These are phyloP conservation scores for Gallirallus australis DNA, from an alignment of 2,797 vertebrate species.

Conservation along the genomic window DNA sequence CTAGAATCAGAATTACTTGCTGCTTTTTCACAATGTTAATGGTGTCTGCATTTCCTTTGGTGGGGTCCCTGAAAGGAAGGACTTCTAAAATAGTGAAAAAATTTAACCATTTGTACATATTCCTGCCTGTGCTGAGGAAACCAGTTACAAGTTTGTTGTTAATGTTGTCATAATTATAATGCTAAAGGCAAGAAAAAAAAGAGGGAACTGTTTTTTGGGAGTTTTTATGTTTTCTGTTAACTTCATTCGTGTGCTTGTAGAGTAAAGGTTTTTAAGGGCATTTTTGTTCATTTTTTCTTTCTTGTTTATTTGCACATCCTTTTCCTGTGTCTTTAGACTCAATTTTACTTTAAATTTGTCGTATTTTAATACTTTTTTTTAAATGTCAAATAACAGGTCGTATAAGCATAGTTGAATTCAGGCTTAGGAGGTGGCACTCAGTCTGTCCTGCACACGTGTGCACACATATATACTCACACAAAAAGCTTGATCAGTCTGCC, in stretches of 20 bases:
- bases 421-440: background rate
- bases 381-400: background rate
- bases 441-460: too few relatives aligned
- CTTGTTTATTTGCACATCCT: background rate
- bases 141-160: background rate
- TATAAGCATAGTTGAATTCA: background rate
- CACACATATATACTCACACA: too few relatives aligned
- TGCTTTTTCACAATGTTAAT: background rate
- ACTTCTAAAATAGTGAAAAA: background rate
- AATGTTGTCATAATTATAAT: background rate
- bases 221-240: background rate
- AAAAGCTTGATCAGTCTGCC: background rate
- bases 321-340: background rate
- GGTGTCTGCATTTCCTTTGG: background rate
- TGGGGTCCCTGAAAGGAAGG: background rate
- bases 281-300: background rate
- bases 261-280: background rate
- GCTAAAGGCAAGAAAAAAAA: background rate
- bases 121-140: background rate
- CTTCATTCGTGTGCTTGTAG: background rate
- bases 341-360: background rate
- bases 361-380: background rate
- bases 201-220: background rate
- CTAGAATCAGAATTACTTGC: background rate
- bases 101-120: background rate